Evolutionary conservation across 2,888 invertebrate genomes (phyloP), one percentile per base, ranked within the genome.

Genomic region (Ophioninae sp.): DNA sequence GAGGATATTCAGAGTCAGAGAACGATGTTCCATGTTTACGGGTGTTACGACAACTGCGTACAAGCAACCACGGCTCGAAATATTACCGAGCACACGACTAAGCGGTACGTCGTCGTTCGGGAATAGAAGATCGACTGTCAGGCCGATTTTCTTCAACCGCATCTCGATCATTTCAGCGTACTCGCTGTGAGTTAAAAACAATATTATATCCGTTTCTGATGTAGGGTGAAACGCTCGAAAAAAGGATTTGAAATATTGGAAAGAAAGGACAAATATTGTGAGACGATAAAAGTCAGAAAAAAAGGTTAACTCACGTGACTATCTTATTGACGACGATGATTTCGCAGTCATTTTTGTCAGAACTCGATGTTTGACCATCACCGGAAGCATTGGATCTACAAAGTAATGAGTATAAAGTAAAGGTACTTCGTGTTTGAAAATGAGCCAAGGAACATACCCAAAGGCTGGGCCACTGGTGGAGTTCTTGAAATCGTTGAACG

Each of bases 131-230:
- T 98, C 98, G 0, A 98, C 98, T 5, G 96, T 95, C 75, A 98
- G 94, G 1, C 97, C 97, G 6, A 97, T 93, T 63, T 95, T 95
- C 91, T 97, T 97, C 79, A 98, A 93, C 17, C 96, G 95, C 59
- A 95, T 94, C 92, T 98, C 98, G 84, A 98, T 96, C 89, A 95
- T 96, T 91, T 98, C 98, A 0, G 98, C 98, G 92, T 98, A 99
- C 89, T 96, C 95, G 78, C 97, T 96, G 91, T 30, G 6, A 58
- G n/a, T 65, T 72, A 77, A 59, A 78, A 59, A 82, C 10, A 1
- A 22, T 5, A 44, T 22, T 44, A 63, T 8, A 22, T 8, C 2
- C 22, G 8, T 22, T 9, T 30, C 59, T 44, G 13, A 9, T 2
- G 44, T 2, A 63, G 13, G 2, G 6, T 63, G 23, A 10, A 23